phyloP scores from a whole-genome alignment of 2,113 vertebrate species.

The Scopus umbretta region DNA sequence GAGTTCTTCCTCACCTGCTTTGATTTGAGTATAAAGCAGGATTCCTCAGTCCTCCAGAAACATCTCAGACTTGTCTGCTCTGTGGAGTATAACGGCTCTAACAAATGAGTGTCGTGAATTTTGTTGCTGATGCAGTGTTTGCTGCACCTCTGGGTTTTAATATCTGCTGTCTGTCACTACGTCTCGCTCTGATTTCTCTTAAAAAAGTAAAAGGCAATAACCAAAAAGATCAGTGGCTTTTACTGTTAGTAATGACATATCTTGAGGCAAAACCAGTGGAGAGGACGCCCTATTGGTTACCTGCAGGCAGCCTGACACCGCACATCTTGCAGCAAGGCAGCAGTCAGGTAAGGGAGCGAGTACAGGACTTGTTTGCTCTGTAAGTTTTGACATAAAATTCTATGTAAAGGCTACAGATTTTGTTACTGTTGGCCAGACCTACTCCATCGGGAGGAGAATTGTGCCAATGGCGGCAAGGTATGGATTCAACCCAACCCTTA shows the following conservation, averaged over 20 bases:
- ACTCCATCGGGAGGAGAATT: accelerated
- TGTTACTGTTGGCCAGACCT: not conserved
- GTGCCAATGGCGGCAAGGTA: accelerated
- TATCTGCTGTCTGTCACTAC: not conserved
- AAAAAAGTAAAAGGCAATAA: not conserved
- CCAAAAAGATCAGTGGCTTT: not conserved
- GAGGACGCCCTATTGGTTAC: not conserved
- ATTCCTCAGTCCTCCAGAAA: not conserved
- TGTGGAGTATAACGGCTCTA: accelerated
- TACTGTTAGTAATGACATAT: not conserved
- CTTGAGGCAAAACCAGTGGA: not conserved
- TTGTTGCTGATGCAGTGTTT: not conserved
- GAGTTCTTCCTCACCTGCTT: not conserved
- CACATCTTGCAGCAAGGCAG: not conserved
- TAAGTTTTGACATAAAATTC: not conserved
- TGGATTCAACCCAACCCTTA: not conserved
- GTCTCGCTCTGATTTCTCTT: not conserved
- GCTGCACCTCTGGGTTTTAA: not conserved
- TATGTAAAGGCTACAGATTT: not conserved
- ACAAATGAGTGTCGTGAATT: not conserved
- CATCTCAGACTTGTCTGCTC: not conserved
- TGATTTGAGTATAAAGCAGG: not conserved
- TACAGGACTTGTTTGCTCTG: not conserved
- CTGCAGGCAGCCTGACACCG: accelerated
- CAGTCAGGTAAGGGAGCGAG: not conserved